phyloP scores from a whole-genome alignment of 2,888 invertebrate species.

The Hydropsyche betteni region DNA sequence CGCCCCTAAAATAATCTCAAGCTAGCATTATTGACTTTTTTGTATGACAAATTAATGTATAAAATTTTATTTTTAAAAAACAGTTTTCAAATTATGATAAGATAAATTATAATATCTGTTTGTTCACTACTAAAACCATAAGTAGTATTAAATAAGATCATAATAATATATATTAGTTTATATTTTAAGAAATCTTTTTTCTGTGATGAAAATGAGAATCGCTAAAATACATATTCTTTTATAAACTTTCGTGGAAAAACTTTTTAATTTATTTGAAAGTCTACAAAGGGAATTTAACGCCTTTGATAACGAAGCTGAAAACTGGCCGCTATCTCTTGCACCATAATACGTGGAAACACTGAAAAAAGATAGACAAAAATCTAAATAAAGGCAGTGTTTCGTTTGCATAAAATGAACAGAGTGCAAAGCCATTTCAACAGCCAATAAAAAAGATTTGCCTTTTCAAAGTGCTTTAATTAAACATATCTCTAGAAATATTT shows the following conservation, averaged over 20 bases:
- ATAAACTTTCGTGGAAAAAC: not conserved
- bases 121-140: no score
- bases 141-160: no score
- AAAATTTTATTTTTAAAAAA: no score
- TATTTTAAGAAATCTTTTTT: no score
- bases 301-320: conserved; percentile 30
- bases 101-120: no score
- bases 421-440: conserved; percentile 3
- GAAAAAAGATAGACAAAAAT: no score
- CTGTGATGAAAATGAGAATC: no score
- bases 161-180: no score
- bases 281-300: conserved; percentile 8
- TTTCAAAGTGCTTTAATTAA: conserved; percentile 25
- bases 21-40: conserved; percentile 28
- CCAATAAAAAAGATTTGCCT: not conserved
- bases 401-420: conserved; percentile 23
- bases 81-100: no score
- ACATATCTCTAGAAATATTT: not conserved
- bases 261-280: not conserved
- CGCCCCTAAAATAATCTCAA: conserved; percentile 14
- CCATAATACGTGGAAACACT: no score
- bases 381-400: conserved; percentile 18
- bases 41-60: not conserved
- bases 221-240: not conserved
- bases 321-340: conserved; percentile 17